Evolutionary conservation across 2,113 vertebrate species (phyloP), one percentile per base, ranked within the genome.

Genomic region (Lutjanus erythropterus): DNA sequence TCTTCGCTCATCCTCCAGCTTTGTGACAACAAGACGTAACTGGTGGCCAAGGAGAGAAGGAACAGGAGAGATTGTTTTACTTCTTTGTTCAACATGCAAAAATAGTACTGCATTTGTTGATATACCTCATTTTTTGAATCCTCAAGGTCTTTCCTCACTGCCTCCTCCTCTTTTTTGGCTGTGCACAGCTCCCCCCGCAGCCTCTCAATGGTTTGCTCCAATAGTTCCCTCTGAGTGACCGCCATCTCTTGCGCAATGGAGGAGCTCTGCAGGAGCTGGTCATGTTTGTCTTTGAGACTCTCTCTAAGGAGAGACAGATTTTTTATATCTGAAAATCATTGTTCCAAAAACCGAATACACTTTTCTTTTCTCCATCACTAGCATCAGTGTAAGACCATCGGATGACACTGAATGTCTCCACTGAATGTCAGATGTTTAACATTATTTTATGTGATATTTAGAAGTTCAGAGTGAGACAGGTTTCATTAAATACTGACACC

Each of bases 251-350:
- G 86, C 18, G 88, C 72, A 8, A 83, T 79, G 5, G 71, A 61
- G 10, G 85, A 93, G 73, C 91, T 94, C 89, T 88, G 92, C 68
- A 81, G 74, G 82, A 91, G 93, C 52, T 88, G 69, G 39, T 56
- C 82, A 16, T 92, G 90, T 27, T 95, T 91, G 0, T 78, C 70
- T 37, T n/a, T 71, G 66, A 96, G 75, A 25, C 71, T 72, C 62
- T 94, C 88, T 29, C 95, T 97, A 55, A 42, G 21, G 82, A 67
- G 35, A 68, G 0, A 37, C 29, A 18, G 3, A 61, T 14, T 25
- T 21, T 56, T 15, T 23, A 49, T 7, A 23, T 60, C 19, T 41
- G 12, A 12, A 33, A 44, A 42, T 5, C 14, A 1, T 12, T 4
- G 19, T 53, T 44, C 12, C 9, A 71, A 37, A 49, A 60, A 16